phyloP scores from a whole-genome alignment of 2,113 vertebrate genomes.

The Corynorhinus townsendii region DNA sequence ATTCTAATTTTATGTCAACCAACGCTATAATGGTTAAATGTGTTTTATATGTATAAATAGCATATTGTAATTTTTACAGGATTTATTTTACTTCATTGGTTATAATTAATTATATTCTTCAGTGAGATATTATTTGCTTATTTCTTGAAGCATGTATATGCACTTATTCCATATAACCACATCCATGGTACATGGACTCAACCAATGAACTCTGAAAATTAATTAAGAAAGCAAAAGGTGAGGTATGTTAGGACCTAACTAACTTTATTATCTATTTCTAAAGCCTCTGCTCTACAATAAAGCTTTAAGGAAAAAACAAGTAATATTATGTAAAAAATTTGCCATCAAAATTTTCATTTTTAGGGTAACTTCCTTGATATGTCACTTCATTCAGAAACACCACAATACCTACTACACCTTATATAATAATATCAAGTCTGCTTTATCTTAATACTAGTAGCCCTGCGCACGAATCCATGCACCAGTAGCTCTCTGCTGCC shows the following conservation, averaged over 20 bases:
- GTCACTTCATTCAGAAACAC: neutral
- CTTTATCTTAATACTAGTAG: neutral
- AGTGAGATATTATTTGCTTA: neutral
- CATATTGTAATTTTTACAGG: slow-evolving; percentile 22
- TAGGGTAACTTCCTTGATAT: neutral
- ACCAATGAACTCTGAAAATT: neutral
- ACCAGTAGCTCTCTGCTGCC: too few relatives aligned
- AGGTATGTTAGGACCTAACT: neutral
- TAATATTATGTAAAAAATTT: neutral
- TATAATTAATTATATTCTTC: neutral
- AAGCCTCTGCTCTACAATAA: neutral
- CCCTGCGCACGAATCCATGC: too few relatives aligned
- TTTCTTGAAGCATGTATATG: neutral
- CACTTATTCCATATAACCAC: neutral
- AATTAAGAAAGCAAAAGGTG: neutral
- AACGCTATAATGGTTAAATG: neutral
- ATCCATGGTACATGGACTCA: neutral
- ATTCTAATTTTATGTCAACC: neutral
- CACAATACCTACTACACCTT: neutral
- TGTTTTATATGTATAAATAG: neutral
- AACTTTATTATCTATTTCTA: neutral
- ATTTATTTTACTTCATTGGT: neutral
- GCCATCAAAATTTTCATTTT: slow-evolving; percentile 15
- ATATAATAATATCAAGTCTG: neutral
- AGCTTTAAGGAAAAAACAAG: neutral